Evolutionary conservation across 1,140 invertebrate species (phyloP), one percentile per base, ranked within the genome.

Genomic region (Aphelinus atriplicis): DNA sequence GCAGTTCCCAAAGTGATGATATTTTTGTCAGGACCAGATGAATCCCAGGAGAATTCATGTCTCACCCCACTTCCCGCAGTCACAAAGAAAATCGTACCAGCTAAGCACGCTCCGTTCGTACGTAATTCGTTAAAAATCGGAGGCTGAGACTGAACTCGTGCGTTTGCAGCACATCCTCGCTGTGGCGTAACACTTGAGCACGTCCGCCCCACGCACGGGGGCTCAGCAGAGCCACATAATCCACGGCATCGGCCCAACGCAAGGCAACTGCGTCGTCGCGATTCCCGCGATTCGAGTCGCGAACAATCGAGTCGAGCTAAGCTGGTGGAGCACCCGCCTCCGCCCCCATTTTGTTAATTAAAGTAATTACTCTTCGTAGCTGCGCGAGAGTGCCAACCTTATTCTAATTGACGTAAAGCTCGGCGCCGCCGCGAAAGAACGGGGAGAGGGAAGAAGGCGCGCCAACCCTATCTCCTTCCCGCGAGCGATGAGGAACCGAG

Each of bases 331-430:
- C 43, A 4, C 78, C 79, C 84, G 81, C 83, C 83, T 81, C 81
- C 81, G 81, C 82, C 84, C 84, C 86, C 85, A 88, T 88, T 89
- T 89, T 88, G 87, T 89, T 88, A 89, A 88, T 88, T 89, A 89
- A 89, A 88, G 88, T 88, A 89, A 88, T 89, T 89, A 89, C 87
- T 89, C 88, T 89, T 89, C 87, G 86, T 87, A 87, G 83, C 26
- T 26, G 26, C 26, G 53, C 84, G 86, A 86, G 88, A 89, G 86
- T 88, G 87, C 87, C 86, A 88, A 88, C 88, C 86, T 88, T 88
- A 88, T 89, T 87, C 87, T 88, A 88, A 88, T 88, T 88, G 87
- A 88, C 87, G 87, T 88, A 87, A 88, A 88, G 85, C 88, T 86
- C 81, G 81, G 79, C 80, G 83, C 82, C 82, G 80, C 71, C 78